Percentiles rank a stretch among this genome's conserved stretches.
These are phyloP conservation scores for Aix galericulata DNA, from an alignment of 2,113 vertebrate species.

Conservation along the genomic window DNA sequence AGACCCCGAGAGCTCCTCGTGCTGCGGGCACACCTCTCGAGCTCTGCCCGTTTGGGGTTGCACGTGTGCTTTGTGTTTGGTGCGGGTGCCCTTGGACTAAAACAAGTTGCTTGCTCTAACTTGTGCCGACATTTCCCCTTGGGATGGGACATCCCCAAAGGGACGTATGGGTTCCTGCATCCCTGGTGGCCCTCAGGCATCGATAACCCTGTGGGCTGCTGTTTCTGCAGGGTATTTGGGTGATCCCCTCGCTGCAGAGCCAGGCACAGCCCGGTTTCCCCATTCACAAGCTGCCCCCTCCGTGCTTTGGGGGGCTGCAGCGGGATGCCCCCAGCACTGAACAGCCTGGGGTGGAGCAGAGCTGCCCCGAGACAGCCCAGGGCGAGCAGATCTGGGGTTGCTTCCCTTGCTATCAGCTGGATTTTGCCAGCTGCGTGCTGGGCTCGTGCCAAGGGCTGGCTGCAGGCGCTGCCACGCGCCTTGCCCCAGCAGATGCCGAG, in stretches of 20 bases:
- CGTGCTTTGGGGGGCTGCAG: neutral
- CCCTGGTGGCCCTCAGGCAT: neutral
- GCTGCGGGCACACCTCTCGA: neutral
- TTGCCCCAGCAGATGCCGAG: neutral
- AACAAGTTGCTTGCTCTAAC: neutral
- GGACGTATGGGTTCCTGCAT: neutral
- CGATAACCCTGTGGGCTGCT: neutral
- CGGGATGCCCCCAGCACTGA: neutral
- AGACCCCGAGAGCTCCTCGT: neutral
- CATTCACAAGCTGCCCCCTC: too few relatives aligned
- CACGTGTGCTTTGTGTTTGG: neutral
- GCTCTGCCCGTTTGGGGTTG: rapidly evolving
- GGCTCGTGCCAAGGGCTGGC: neutral
- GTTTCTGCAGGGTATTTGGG: neutral
- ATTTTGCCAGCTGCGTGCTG: neutral
- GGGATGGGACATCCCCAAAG: rapidly evolving
- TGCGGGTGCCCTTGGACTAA: neutral
- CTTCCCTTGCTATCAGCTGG: neutral
- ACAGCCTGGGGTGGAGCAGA: neutral
- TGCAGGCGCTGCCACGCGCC: neutral
- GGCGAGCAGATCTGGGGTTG: neutral
- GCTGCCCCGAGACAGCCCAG: neutral
- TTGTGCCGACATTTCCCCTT: rapidly evolving
- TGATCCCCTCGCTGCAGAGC: neutral
- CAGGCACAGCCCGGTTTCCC: neutral